Conservation (phyloP, 2,888 invertebrate species). For the Apotomis betuletana region DNA sequence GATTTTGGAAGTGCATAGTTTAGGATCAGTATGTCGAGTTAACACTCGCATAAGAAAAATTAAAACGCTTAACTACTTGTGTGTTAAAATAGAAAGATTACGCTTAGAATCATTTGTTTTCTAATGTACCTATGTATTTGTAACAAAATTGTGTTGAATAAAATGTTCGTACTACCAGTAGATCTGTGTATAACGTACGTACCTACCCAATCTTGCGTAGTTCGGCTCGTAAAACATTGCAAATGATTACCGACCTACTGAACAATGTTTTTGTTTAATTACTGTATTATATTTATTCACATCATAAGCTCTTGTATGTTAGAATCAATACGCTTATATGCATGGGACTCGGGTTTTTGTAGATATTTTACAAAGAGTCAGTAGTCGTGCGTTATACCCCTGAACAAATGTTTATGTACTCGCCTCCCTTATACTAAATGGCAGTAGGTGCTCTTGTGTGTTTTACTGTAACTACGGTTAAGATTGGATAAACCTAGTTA, state of each 20-base stretch:
- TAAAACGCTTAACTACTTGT: constrained; percentile 77
- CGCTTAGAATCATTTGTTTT: constrained; percentile 80
- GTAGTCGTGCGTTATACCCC: constrained; percentile 26
- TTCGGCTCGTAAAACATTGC: constrained; percentile 54
- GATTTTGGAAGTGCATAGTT: constrained; percentile 60
- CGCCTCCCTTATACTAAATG: constrained; percentile 34
- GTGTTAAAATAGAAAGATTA: constrained; percentile 80
- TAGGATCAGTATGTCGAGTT: constrained; percentile 59
- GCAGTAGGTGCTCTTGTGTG: constrained; percentile 61
- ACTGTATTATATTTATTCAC: constrained; percentile 30
- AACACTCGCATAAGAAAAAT: constrained; percentile 67
- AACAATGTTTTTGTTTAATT: constrained; percentile 15
- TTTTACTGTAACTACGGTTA: constrained; percentile 78
- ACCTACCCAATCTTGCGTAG: constrained; percentile 73
- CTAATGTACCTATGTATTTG: constrained; percentile 65
- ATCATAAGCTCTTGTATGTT: constrained; percentile 33
- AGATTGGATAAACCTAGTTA: constrained; percentile 79
- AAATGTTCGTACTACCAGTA: constrained; percentile 79
- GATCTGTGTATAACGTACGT: constrained; percentile 76
- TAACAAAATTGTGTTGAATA: constrained; percentile 77
- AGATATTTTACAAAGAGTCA: constrained; percentile 20
- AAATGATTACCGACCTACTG: constrained; percentile 32
- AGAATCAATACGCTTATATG: constrained; percentile 37
- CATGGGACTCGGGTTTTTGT: constrained; percentile 28
- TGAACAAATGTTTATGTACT: constrained; percentile 35